Base-by-base conservation (phyloP, 2,797 vertebrate genomes). In the Babyrousa celebensis region DNA sequence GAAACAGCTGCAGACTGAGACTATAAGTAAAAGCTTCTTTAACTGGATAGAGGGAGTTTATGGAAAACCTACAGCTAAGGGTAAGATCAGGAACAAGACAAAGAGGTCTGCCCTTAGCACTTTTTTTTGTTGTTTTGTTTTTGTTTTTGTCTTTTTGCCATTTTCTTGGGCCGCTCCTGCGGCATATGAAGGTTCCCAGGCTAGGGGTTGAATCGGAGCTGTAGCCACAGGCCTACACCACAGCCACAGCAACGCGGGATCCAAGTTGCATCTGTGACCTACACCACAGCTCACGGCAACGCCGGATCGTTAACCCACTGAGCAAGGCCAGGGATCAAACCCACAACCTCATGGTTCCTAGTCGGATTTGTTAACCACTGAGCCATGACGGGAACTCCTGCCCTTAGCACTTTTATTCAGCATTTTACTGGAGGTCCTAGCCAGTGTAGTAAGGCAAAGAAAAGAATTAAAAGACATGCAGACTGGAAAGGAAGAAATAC, bases 21-120 rank as follows among this genome's bases (percentile, higher is more conserved):
- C 92, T 72, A 32, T 62, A 74, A 86, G 27, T 89, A 78, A 88
- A 36, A 36, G 48, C 14, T 48, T 90, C 27, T 21, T 86, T 11
- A 92, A 17, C 14, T 20, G 48, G 43, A 21, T 78, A 72, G 85
- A 83, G 54, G 17, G 40, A 82, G 54, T 83, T 43, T 74, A 9
- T 56, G 52, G 87, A 89, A 95, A 94, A 68, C 40, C 27, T 36
- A n/a, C 11, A 87, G 58, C 54, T 36, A 92, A 62, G 58, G 17
- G 17, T 83, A 72, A 83, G 20, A 58, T 27, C 75, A 43, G 80
- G n/a, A 94, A 72, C 21, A 58, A 72, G n/a, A 56, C 36, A 83
- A 43, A 29, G 18, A 17, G 70, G n/a, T 75, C 32, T 84, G 36
- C 2, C 63, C 25, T 88, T 60, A 68, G 16, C 40, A 27, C 52